These are phyloP conservation scores for Papilio dardanus DNA, from an alignment of 1,140 invertebrate species.

Conservation along the genomic window DNA sequence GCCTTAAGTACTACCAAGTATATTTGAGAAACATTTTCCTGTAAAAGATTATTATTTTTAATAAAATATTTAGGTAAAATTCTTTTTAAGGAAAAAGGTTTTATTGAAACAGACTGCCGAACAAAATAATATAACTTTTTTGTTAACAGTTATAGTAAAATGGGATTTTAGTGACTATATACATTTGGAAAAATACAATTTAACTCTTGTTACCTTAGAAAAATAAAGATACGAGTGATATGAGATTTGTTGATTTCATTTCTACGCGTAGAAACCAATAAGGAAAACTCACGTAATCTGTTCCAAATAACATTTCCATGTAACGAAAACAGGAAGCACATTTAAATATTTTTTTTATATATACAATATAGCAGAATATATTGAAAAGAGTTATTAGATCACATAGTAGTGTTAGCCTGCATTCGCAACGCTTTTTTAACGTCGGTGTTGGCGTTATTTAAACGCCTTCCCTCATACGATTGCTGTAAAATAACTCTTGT, in stretches of 20 bases:
- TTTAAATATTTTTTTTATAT: slow-evolving; percentile 1
- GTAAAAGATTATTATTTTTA: neutral
- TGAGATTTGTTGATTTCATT: slow-evolving; percentile 11
- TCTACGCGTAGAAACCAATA: neutral
- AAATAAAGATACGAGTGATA: slow-evolving; percentile 1
- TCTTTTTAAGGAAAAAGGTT: neutral
- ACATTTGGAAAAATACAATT: no score
- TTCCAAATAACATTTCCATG: slow-evolving; percentile 29
- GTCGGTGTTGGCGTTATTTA: no score
- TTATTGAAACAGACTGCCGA: neutral
- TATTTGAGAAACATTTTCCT: neutral
- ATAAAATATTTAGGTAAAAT: neutral
- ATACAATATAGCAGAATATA: slow-evolving; percentile 20
- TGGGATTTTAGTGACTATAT: no score
- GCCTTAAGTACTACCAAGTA: slow-evolving; percentile 17
- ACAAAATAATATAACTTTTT: neutral
- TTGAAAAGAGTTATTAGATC: no score
- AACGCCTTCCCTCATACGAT: no score
- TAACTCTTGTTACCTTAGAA: neutral
- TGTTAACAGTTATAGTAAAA: neutral
- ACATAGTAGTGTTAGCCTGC: no score
- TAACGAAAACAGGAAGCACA: neutral
- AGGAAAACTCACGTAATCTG: neutral
- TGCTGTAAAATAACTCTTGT: no score
- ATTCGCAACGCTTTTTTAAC: no score